Base-by-base conservation (phyloP, 1,140 invertebrate genomes). In the Berghia stephanieae region DNA sequence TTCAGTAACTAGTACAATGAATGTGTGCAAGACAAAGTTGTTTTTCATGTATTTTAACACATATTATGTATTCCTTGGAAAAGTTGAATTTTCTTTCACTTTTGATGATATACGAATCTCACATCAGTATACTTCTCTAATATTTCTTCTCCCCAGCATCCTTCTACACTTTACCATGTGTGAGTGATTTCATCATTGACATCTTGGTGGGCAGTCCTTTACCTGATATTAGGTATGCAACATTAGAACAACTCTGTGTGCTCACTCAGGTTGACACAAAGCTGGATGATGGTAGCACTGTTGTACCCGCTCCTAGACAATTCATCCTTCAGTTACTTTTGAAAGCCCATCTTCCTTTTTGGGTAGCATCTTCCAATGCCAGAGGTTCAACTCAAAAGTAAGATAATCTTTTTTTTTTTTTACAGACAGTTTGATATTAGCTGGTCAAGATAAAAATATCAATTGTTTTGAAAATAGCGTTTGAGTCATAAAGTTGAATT, bases 311-410 rank as follows among this genome's bases (percentile, higher is more conserved):
- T 36, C 87, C 88, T n/a, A 85, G 85, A 67, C 86, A 90, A 72
- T 90, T 89, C 80, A 79, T 90, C 24, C 82, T 90, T 21, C 86
- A 90, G 81, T 85, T 91, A 18, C 82, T 92, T 27, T 82, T 91
- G 6, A 90, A 91, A 77, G 90, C 91, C 71, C 89, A 88, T n/a
- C 87, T 92, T n/a, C 91, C 91, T 5, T 87, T 92, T 76, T 92
- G 91, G 91, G 90, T 92, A 27, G 85, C 91, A 4, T 91, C 91
- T 5, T 88, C 88, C 67, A 85, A 84, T 36, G 88, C 90, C 10
- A 83, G 91, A 38, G 89, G 90, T 16, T 87, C 90, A 72, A 91
- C 87, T 75, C 90, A 91, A 71, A 89, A 86, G 86, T 89, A 78
- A 80, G 79, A 16, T 74, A 16, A 34, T 57, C 36, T 27, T n/a